Conservation (phyloP, 1,140 invertebrate species). For the Patella vulgata region DNA sequence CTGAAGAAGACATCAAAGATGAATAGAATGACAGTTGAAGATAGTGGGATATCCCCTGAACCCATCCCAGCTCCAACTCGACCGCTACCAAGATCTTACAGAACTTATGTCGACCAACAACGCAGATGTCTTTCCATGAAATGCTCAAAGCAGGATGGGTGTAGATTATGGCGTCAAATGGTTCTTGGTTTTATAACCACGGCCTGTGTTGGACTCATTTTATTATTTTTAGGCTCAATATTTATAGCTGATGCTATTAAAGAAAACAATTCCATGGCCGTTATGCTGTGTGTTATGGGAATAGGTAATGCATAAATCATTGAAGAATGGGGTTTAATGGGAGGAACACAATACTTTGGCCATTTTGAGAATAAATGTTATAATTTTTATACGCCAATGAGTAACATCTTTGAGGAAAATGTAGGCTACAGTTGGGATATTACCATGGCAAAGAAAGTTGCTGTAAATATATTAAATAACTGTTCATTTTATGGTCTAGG, state of each 20-base stretch:
- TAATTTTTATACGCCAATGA: no score
- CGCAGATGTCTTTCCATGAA: slow-evolving; percentile 21
- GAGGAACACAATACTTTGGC: no score
- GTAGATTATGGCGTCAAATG: slow-evolving; percentile 47
- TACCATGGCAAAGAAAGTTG: no score
- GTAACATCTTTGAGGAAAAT: no score
- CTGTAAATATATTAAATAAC: no score
- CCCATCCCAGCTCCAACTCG: slow-evolving; percentile 23
- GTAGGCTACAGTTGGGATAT: no score
- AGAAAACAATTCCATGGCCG: slow-evolving; percentile 44
- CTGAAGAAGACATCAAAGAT: no score
- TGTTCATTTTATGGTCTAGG: no score
- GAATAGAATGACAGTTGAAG: no score
- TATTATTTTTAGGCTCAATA: slow-evolving; percentile 44
- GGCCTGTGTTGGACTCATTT: slow-evolving; percentile 44
- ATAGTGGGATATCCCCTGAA: no score
- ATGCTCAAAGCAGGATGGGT: slow-evolving; percentile 26
- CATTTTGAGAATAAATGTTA: no score
- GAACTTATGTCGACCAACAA: slow-evolving; percentile 31
- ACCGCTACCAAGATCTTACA: slow-evolving; percentile 22
- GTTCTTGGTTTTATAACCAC: slow-evolving; percentile 48
- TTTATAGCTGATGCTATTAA: slow-evolving; percentile 45
- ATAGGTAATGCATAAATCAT: slow-evolving; percentile 50
- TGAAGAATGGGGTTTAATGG: no score
- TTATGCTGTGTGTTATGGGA: slow-evolving; percentile 57